A percentile compares a stretch with the other conserved stretches of the same genome.
Evolutionary conservation across 1,140 invertebrate species (phyloP).

Genomic region (Solen grandis): DNA sequence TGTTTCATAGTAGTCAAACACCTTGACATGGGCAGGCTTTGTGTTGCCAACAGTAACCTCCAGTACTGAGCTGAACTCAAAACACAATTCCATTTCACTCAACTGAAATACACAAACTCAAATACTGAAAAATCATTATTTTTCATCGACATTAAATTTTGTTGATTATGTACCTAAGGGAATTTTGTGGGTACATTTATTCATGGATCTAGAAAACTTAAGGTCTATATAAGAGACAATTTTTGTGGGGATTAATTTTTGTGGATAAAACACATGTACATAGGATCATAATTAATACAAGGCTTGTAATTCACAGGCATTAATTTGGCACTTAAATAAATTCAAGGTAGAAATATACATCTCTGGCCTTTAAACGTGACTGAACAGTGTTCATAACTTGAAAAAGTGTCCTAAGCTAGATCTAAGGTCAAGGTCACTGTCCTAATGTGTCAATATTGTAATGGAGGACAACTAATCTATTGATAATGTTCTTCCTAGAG

Average conservation of each 20-base stretch:
- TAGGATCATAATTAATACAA: no score
- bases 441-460: no score
- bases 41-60: conserved; percentile 15
- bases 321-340: no score
- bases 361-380: no score
- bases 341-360: no score
- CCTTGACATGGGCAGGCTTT: conserved; percentile 32
- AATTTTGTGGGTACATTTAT: background rate
- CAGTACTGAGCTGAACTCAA: conserved; percentile 17
- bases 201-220: background rate
- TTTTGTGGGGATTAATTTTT: background rate
- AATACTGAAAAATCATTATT: background rate
- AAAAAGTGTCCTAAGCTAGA: no score
- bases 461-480: no score
- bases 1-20: conserved; percentile 53
- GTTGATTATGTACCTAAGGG: background rate
- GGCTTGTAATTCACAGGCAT: no score
- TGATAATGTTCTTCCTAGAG: no score
- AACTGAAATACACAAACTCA: conserved; percentile 21
- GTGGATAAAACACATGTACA: background rate
- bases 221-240: background rate
- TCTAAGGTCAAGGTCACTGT: no score
- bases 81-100: background rate
- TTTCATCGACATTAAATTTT: background rate
- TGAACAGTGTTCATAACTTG: no score